A percentile compares a stretch with the other conserved stretches of the same genome.
These are phyloP conservation scores for Cinara cedri DNA, from an alignment of 2,888 invertebrate species.

Conservation along the genomic window DNA sequence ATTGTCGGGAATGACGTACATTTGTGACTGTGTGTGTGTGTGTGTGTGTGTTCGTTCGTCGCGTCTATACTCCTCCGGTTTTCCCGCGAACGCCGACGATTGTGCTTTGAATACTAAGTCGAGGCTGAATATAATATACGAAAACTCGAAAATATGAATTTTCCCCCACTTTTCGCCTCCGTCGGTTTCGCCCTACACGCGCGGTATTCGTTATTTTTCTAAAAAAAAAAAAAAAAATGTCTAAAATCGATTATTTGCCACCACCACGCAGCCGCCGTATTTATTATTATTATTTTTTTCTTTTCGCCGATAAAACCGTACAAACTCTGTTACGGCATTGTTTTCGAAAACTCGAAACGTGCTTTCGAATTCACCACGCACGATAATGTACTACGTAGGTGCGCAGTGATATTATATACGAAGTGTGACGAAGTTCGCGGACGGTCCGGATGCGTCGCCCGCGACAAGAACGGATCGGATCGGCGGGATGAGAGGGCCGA, in stretches of 20 bases:
- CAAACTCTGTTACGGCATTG: neutral
- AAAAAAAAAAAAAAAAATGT: neutral
- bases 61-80: conserved; percentile 34
- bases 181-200: neutral
- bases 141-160: conserved; percentile 51
- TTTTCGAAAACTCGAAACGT: conserved; percentile 25
- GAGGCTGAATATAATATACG: conserved; percentile 5
- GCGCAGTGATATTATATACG: conserved; percentile 17
- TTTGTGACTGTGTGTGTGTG: conserved; percentile 15
- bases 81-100: conserved; percentile 30
- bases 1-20: conserved; percentile 33
- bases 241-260: conserved; percentile 52
- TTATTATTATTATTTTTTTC: neutral
- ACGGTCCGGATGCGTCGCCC: conserved; percentile 11
- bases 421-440: conserved; percentile 32
- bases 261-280: neutral
- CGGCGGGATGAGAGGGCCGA: neutral
- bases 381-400: neutral
- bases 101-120: conserved; percentile 56
- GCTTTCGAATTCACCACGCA: conserved; percentile 37
- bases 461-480: neutral
- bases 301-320: conserved; percentile 23
- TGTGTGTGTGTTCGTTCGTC: conserved; percentile 39
- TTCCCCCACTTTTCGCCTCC: conserved; percentile 8
- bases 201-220: conserved; percentile 37